Percentiles rank a stretch among this genome's conserved stretches.
Conservation (phyloP, 2,797 vertebrate species). For the Nasua narica region DNA sequence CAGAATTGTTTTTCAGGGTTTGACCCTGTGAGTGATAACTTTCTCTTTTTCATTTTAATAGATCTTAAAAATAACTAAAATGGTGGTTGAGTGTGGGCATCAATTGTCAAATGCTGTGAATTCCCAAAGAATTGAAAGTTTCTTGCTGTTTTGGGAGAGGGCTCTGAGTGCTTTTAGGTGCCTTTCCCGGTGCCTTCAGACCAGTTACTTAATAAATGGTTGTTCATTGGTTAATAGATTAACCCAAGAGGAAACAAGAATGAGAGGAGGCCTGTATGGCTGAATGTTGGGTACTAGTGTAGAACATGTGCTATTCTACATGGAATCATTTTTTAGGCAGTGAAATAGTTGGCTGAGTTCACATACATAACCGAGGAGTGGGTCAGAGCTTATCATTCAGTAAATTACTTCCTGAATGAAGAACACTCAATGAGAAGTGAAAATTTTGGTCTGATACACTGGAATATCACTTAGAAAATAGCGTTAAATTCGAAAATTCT, state of each 20-base stretch:
- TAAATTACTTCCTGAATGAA: slow-evolving; percentile 25
- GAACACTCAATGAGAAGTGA: not conserved
- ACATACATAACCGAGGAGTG: not conserved
- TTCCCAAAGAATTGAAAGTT: slow-evolving; percentile 13
- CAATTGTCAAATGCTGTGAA: not conserved
- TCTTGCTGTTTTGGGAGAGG: not conserved
- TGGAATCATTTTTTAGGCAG: not conserved
- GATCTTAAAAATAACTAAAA: slow-evolving; percentile 38
- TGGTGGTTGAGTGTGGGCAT: not conserved
- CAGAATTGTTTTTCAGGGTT: slow-evolving; percentile 50
- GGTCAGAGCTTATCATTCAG: not conserved
- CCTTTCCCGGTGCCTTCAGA: not conserved
- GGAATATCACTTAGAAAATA: slow-evolving; percentile 33
- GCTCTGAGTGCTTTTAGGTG: not conserved
- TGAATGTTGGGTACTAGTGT: not conserved
- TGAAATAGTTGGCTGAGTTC: not conserved
- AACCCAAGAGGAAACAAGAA: not conserved
- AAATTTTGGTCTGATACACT: not conserved
- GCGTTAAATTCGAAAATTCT: not conserved
- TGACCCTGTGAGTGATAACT: slow-evolving; percentile 1
- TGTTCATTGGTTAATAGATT: not conserved
- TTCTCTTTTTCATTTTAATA: slow-evolving; percentile 62
- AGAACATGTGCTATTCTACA: not conserved
- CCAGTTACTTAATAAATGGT: not conserved
- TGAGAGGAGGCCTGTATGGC: not conserved